Base-by-base conservation (phyloP, 1,140 invertebrate species). In the Ostrea edulis region DNA sequence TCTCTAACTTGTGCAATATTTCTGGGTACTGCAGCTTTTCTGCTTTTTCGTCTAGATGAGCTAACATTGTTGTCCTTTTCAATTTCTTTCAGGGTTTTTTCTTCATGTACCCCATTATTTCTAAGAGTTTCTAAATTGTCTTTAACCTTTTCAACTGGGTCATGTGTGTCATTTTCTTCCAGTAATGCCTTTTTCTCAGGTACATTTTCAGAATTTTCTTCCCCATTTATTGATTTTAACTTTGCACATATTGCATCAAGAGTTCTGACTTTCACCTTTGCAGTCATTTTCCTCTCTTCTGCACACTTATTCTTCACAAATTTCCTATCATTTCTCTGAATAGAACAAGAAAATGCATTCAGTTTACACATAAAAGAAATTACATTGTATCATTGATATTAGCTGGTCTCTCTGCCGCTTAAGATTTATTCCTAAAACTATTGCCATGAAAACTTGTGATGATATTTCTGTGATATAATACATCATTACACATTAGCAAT, bases 231-330 rank as follows among this genome's bases (percentile, higher is more conserved):
- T 11, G 77, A 86, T 85, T 94, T 93, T 35, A 94, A 88, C 88
- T 93, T 93, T 44, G 93, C 93, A 91, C 93, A 94, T 22, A 94
- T 94, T n/a, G 92, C 93, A 91, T 94, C 93, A 17, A 94, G 89
- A 81, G 92, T 92, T 22, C 92, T 84, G 2, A 91, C 84, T 71
- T 91, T 91, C 62, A 84, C 82, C 84, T 85, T 88, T 8, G 71
- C 54, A 55, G 85, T 77, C 85, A 86, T 86, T 22, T 85, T 85
- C 55, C 55, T 8, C 17, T 20, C 17, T 62, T 62, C 14, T 62
- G 7, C 55, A 20, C 55, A 62, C 7, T 62, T 62, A 62, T 62
- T 62, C 55, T 20, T 62, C n/a, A 62, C 17, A 62, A 58, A 20
- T n/a, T 62, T 62, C 55, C 17, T 62, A 20, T 20, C 55, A 62